Conservation (phyloP, 1,140 invertebrate genomes). For the Papilio polytes region DNA sequence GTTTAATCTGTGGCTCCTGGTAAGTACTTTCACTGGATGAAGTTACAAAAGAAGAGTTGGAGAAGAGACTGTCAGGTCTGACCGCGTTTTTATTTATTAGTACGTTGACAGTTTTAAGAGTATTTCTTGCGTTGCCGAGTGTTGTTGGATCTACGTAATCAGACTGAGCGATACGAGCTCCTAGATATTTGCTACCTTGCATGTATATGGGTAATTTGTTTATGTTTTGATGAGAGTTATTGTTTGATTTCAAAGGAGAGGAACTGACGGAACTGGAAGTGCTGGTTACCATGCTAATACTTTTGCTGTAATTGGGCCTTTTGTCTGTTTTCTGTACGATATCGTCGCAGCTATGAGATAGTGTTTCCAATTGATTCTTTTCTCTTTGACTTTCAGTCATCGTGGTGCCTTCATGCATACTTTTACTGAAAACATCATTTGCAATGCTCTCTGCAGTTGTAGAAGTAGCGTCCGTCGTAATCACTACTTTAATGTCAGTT, state of each 20-base stretch:
- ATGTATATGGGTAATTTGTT: slow-evolving; percentile 86
- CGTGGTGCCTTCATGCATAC: slow-evolving; percentile 73
- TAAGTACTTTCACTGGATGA: slow-evolving; percentile 85
- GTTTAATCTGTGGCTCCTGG: slow-evolving; percentile 65
- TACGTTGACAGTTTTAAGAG: slow-evolving; percentile 78
- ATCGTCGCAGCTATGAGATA: slow-evolving; percentile 81
- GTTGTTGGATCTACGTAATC: slow-evolving; percentile 93
- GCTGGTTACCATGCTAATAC: slow-evolving; percentile 70
- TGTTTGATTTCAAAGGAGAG: slow-evolving; percentile 72
- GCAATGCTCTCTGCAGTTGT: slow-evolving; percentile 57
- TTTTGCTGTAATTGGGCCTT: slow-evolving; percentile 71
- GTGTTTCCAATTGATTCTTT: slow-evolving; percentile 69
- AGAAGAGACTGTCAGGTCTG: slow-evolving; percentile 81
- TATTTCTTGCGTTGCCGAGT: slow-evolving; percentile 83
- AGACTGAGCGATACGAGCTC: slow-evolving; percentile 93
- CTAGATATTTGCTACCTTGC: slow-evolving; percentile 92
- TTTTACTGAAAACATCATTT: slow-evolving; percentile 71
- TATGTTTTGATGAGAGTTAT: slow-evolving; percentile 80
- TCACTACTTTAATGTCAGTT: slow-evolving; percentile 72
- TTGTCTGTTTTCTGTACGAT: slow-evolving; percentile 64
- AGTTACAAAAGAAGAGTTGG: slow-evolving; percentile 85
- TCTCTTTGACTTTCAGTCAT: slow-evolving; percentile 71
- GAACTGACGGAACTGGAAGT: slow-evolving; percentile 60
- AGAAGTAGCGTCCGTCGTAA: slow-evolving; percentile 66
- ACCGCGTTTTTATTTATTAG: slow-evolving; percentile 83